Evolutionary conservation across 2,888 invertebrate genomes (phyloP).

Genomic region (Rhagonycha fulva): DNA sequence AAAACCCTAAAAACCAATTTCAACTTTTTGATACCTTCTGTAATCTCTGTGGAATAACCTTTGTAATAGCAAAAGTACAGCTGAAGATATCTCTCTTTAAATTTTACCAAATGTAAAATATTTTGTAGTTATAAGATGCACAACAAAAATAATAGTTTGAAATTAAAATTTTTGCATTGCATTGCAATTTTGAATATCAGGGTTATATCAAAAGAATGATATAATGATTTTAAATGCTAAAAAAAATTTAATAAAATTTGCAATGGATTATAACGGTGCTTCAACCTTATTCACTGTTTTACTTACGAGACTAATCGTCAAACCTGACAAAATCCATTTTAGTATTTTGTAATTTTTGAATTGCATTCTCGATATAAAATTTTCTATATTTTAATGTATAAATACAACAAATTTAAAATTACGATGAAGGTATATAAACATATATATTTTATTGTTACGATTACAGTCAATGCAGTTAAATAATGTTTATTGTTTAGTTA

Average conservation of each 20-base stretch:
- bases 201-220: too few species aligned
- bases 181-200: too few species aligned
- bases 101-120: neutral
- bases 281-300: too few species aligned
- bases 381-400: too few species aligned
- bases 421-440: neutral
- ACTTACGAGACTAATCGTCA: too few species aligned
- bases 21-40: constrained; percentile 13
- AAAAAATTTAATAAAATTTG: too few species aligned
- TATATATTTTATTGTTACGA: neutral
- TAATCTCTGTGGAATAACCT: constrained; percentile 17
- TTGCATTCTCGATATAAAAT: too few species aligned
- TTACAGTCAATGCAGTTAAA: neutral
- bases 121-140: neutral
- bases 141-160: neutral
- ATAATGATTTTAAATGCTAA: too few species aligned
- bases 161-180: too few species aligned
- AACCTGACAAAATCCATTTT: too few species aligned
- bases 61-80: constrained; percentile 11
- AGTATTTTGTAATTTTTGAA: too few species aligned
- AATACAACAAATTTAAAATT: neutral
- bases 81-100: neutral
- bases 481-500: neutral
- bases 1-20: constrained; percentile 13
- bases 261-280: too few species aligned